Evolutionary conservation across 2,797 vertebrate species (phyloP).

Genomic region (Arnoldichthys spilopterus): DNA sequence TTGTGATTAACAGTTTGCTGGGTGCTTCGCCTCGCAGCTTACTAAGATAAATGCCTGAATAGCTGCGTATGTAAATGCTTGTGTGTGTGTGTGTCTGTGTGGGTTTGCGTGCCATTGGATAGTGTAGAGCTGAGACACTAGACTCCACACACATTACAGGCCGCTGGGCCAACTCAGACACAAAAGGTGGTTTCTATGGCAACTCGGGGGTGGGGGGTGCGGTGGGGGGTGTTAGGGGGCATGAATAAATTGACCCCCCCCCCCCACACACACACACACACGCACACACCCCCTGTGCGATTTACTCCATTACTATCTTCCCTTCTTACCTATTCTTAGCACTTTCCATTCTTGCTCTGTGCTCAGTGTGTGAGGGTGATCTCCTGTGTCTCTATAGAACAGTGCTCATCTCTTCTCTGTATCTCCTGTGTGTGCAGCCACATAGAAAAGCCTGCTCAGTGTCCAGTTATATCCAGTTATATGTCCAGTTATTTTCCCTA

Average conservation of each 20-base stretch:
- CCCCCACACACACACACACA: too few species aligned
- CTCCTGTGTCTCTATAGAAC: too few species aligned
- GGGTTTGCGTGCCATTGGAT: slow-evolving; percentile 12
- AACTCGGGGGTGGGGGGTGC: too few species aligned
- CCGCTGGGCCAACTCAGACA: slow-evolving; percentile 38
- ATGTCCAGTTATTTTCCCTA: too few species aligned
- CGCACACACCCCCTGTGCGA: neutral
- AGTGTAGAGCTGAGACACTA: slow-evolving; percentile 16
- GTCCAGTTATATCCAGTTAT: too few species aligned
- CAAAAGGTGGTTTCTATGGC: slow-evolving; percentile 57
- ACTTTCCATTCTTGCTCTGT: neutral
- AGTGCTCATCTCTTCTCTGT: neutral
- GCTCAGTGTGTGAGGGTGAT: too few species aligned
- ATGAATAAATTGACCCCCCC: slow-evolving; percentile 25
- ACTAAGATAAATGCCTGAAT: slow-evolving; percentile 19
- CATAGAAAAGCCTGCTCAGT: too few species aligned
- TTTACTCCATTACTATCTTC: neutral
- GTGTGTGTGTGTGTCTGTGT: slow-evolving; percentile 28
- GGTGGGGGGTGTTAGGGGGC: slow-evolving; percentile 49
- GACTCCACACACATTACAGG: slow-evolving; percentile 17
- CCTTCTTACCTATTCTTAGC: neutral
- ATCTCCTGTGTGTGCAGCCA: too few species aligned
- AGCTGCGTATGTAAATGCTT: neutral
- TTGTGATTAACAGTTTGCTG: neutral
- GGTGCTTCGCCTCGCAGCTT: slow-evolving; percentile 13